These are phyloP conservation scores for Karalla daura DNA, from an alignment of 2,797 vertebrate genomes.

Conservation along the genomic window DNA sequence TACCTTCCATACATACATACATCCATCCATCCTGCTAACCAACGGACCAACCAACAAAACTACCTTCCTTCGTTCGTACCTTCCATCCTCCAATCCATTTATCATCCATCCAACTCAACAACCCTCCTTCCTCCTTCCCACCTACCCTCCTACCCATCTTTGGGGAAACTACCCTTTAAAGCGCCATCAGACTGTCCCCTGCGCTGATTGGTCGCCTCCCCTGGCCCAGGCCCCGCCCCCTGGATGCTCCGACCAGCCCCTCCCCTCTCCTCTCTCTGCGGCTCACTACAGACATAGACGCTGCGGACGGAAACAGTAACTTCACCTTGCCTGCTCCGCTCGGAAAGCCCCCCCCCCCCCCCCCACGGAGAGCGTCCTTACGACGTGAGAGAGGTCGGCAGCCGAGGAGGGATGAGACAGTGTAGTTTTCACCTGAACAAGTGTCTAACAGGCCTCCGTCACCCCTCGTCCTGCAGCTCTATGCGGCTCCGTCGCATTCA, in stretches of 20 bases:
- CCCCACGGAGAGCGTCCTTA: neutral
- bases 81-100: too few species aligned
- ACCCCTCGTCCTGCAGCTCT: conserved; percentile 44
- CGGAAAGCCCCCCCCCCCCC: too few species aligned
- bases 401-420: neutral
- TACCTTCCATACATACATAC: too few species aligned
- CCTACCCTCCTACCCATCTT: too few species aligned
- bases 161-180: too few species aligned
- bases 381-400: neutral
- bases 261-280: conserved; percentile 53
- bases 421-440: conserved; percentile 7
- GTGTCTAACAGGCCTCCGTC: conserved; percentile 41
- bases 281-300: conserved; percentile 31
- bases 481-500: conserved; percentile 46
- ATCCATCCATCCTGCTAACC: too few species aligned
- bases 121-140: too few species aligned
- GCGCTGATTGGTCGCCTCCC: conserved; percentile 46
- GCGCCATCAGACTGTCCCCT: neutral
- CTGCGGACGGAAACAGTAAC: conserved; percentile 12
- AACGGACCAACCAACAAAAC: too few species aligned
- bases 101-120: too few species aligned
- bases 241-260: conserved; percentile 41
- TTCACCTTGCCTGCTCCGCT: conserved; percentile 35
- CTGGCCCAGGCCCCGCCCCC: conserved; percentile 34
- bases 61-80: too few species aligned